Percentiles rank a stretch among this genome's conserved stretches.
Conservation (phyloP, 2,113 vertebrate species). For the Sinosuthora webbiana region DNA sequence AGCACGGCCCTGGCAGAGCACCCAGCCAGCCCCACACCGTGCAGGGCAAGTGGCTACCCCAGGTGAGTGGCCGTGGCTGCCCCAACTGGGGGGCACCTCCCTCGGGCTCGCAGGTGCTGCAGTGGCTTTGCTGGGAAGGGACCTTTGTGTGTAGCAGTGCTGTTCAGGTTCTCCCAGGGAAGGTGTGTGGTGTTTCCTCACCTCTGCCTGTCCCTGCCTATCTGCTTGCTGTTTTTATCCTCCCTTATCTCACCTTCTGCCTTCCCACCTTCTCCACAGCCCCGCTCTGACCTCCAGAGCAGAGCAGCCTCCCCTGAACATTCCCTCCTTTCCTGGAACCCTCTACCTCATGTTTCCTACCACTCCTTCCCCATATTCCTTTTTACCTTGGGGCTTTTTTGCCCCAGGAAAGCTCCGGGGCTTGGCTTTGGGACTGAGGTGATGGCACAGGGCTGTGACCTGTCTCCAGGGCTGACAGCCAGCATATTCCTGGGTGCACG, state of each 20-base stretch:
- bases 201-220: background rate
- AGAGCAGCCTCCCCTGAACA: background rate
- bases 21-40: rapidly evolving
- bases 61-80: background rate
- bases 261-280: background rate
- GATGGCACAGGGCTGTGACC: background rate
- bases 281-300: background rate
- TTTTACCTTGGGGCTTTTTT: background rate
- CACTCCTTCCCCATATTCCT: background rate
- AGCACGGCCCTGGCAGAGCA: background rate
- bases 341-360: background rate
- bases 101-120: rapidly evolving
- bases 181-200: rapidly evolving
- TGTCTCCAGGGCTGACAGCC: background rate
- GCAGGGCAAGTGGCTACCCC: background rate
- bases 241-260: background rate
- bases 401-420: background rate
- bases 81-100: rapidly evolving
- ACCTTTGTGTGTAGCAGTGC: rapidly evolving
- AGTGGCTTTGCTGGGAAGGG: background rate
- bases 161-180: background rate
- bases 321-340: background rate
- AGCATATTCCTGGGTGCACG: background rate
- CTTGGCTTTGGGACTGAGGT: rapidly evolving
- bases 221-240: background rate